Conservation (phyloP, 2,113 vertebrate genomes). For the Tiliqua scincoides region DNA sequence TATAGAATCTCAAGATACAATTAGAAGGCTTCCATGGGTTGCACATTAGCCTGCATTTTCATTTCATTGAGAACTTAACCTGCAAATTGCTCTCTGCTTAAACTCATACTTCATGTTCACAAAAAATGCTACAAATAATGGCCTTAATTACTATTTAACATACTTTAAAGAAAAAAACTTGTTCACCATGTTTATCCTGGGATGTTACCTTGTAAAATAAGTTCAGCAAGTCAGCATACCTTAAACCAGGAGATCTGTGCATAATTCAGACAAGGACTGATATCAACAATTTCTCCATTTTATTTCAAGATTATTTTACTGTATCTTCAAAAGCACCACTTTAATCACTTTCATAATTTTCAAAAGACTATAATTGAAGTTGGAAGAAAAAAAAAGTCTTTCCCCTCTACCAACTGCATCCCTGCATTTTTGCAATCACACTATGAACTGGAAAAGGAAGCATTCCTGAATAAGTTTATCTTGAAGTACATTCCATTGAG, state of each 20-base stretch:
- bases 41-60: not conserved
- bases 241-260: conserved; percentile 39
- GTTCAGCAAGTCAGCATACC: conserved; percentile 36
- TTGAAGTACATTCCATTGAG: not conserved
- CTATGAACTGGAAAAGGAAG: not conserved
- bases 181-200: conserved; percentile 61
- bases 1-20: not conserved
- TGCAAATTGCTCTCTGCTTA: not conserved
- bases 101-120: not conserved
- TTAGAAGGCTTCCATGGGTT: fast-evolving
- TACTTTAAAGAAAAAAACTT: conserved; percentile 42
- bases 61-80: not conserved
- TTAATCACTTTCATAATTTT: not conserved
- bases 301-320: not conserved
- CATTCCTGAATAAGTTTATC: not conserved
- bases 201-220: conserved; percentile 64
- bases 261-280: conserved; percentile 41
- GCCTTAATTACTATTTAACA: conserved; percentile 57
- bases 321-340: not conserved
- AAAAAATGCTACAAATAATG: conserved; percentile 40
- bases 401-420: not conserved
- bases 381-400: not conserved
- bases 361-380: not conserved
- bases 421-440: not conserved
- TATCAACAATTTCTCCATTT: conserved; percentile 33